Evolutionary conservation across 2,888 invertebrate species (phyloP), one percentile per base, ranked within the genome.

Genomic region (Tryphoninae sp.): DNA sequence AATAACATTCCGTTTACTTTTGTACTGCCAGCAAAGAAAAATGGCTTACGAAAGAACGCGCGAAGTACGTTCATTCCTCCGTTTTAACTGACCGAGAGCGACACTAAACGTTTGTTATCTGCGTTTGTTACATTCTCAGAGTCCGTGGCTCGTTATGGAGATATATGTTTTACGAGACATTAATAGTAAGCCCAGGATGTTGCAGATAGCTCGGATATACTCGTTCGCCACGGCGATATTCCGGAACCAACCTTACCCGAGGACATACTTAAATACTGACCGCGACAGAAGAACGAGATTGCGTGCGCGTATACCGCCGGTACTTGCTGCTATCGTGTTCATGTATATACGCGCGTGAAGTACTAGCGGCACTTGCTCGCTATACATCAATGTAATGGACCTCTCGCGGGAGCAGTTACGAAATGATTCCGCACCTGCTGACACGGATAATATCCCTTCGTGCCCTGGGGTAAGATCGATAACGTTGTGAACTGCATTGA

Each of bases 351-450:
- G 42, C 13, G 45, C 58, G 65, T 71, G 40, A 65, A 69, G 71
- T 71, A 64, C 42, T 65, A 59, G 40, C 69, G 33, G 49, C 22
- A 55, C 40, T 76, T 55, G 72, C 42, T 79, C 64, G 61, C 59
- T 69, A 82, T 84, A 78, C 76, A 83, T 83, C 84, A 81, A 64
- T 75, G 69, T 83, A 84, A 85, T 84, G 81, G 83, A 61, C 76
- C 76, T 77, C 61, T 65, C 65, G 33, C 33, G 80, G 77, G 72
- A 76, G 51, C 77, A 69, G 80, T 82, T 83, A 67, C 71, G 53
- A 72, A 77, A 77, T 72, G 53, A 76, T 72, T 45, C 33, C 59
- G 40, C 65, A 80, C 75, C 75, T 75, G 67, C 76, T 72, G 76
- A 76, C 68, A 67, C 62, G 13, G 71, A 68, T 73, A 49, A 76